Evolutionary conservation across 2,797 vertebrate genomes (phyloP).

Genomic region (Bradypodion ventrale): DNA sequence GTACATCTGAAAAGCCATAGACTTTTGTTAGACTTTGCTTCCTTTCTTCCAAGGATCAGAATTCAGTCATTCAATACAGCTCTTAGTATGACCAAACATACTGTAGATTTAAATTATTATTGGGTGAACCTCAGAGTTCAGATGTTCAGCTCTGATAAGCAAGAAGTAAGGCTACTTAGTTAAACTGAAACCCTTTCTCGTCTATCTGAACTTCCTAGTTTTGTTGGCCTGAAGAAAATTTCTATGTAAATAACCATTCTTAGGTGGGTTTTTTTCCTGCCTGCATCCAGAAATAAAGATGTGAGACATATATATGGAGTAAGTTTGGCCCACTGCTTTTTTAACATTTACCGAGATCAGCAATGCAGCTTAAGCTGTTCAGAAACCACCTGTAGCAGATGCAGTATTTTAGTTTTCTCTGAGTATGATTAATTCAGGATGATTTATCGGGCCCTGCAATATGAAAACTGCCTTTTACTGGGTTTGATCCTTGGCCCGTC

Average conservation of each 20-base stretch:
- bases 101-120: constrained; percentile 14
- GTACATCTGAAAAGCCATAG: constrained; percentile 23
- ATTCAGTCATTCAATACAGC: constrained; percentile 13
- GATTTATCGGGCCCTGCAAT: neutral
- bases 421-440: neutral
- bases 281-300: neutral
- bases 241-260: constrained; percentile 4
- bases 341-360: neutral
- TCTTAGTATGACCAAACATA: neutral
- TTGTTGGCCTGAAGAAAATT: neutral
- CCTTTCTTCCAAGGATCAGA: constrained; percentile 16
- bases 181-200: constrained; percentile 11
- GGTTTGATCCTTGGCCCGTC: no score
- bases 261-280: neutral
- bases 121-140: constrained; percentile 19
- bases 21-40: constrained; percentile 21
- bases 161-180: neutral
- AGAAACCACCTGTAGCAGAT: neutral
- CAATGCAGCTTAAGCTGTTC: neutral
- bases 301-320: neutral
- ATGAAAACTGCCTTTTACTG: no score
- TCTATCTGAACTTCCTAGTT: neutral
- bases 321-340: neutral
- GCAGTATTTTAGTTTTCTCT: no score
- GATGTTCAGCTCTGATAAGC: constrained; percentile 36